Percentiles rank a stretch among this genome's conserved stretches.
Conservation (phyloP, 2,888 invertebrate species). For the Teinopalpus imperialis region DNA sequence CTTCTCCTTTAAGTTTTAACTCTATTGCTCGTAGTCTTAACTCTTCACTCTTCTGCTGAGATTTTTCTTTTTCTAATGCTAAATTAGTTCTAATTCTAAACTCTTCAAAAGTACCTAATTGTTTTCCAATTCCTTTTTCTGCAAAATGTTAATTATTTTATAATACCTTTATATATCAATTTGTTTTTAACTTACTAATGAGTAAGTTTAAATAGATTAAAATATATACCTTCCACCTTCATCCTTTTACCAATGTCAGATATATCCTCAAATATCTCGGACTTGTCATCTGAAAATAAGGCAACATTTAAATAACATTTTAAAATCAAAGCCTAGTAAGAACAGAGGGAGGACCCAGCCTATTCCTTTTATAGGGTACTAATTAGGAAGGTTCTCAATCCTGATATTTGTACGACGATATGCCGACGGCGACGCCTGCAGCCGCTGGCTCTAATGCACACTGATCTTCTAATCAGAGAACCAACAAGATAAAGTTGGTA, state of each 20-base stretch:
- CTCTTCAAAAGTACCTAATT: constrained; percentile 37
- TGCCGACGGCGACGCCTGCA: too few species aligned
- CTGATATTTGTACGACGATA: too few species aligned
- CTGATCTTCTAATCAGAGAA: too few species aligned
- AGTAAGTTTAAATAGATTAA: not conserved
- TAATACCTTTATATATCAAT: constrained; percentile 27
- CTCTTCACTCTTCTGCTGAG: constrained; percentile 46
- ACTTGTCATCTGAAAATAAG: constrained; percentile 33
- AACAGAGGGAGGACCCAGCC: too few species aligned
- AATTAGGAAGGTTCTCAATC: too few species aligned
- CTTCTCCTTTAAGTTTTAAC: constrained; percentile 48
- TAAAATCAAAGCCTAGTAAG: too few species aligned
- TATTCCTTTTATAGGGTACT: too few species aligned
- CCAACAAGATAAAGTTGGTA: too few species aligned
- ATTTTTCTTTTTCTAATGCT: constrained; percentile 42
- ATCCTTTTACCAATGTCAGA: constrained; percentile 33
- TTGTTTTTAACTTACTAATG: constrained; percentile 23
- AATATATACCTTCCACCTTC: constrained; percentile 32
- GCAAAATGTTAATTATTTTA: constrained; percentile 23
- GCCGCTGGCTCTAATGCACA: too few species aligned
- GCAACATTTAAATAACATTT: too few species aligned
- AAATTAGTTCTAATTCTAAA: constrained; percentile 41
- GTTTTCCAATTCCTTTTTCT: too few species aligned
- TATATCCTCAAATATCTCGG: constrained; percentile 31
- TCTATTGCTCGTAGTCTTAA: constrained; percentile 46